These are phyloP conservation scores for Melanotaenia maccullochi DNA, from an alignment of 2,797 vertebrate species.

Conservation along the genomic window DNA sequence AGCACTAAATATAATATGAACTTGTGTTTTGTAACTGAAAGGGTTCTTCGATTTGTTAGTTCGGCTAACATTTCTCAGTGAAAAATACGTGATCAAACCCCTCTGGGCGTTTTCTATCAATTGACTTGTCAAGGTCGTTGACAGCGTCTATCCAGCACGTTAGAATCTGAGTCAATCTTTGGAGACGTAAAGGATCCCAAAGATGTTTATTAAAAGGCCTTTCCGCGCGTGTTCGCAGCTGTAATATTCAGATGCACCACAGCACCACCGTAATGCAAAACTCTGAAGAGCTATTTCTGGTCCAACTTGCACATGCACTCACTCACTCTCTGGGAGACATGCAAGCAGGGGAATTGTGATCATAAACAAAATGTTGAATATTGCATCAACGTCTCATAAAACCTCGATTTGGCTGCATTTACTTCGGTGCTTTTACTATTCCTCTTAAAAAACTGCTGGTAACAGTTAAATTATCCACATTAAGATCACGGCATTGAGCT, in stretches of 20 bases:
- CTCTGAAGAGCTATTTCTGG: conserved; percentile 74
- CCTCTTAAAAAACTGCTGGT: conserved; percentile 33
- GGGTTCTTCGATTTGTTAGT: background rate
- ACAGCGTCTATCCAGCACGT: conserved; percentile 71
- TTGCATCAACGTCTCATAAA: conserved; percentile 46
- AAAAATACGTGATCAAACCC: background rate
- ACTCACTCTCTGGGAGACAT: conserved; percentile 49
- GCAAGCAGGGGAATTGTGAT: conserved; percentile 47
- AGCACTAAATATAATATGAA: background rate
- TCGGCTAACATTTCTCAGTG: background rate
- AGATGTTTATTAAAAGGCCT: conserved; percentile 75
- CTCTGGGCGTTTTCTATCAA: conserved; percentile 29
- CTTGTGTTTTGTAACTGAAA: background rate
- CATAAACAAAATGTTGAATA: conserved; percentile 35
- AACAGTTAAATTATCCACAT: conserved; percentile 41
- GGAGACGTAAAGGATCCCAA: conserved; percentile 71
- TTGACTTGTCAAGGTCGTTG: conserved; percentile 75
- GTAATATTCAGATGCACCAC: conserved; percentile 66
- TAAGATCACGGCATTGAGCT: conserved; percentile 22
- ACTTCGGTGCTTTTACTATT: conserved; percentile 28
- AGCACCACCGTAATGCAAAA: conserved; percentile 68
- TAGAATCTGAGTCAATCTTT: conserved; percentile 78
- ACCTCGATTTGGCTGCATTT: conserved; percentile 21
- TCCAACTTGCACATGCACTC: conserved; percentile 57
- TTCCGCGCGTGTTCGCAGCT: conserved; percentile 63